phyloP scores from a whole-genome alignment of 2,113 vertebrate genomes.

The Machaerirhynchus nigripectus region DNA sequence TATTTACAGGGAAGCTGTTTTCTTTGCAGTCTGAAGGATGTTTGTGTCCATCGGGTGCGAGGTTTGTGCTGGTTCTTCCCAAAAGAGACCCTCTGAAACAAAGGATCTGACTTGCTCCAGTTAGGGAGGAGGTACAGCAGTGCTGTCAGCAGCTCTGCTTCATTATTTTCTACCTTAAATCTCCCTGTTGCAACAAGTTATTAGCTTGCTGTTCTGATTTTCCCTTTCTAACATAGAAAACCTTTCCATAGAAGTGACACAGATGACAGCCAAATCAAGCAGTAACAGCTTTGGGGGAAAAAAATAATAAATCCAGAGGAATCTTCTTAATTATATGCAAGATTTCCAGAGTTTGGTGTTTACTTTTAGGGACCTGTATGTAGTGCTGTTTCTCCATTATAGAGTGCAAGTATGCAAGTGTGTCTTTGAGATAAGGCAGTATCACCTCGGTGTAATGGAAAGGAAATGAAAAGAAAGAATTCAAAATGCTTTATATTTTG shows the following conservation, averaged over 20 bases:
- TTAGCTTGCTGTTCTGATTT: slow-evolving; percentile 22
- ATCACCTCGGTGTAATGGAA: background rate
- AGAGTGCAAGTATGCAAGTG: slow-evolving; percentile 54
- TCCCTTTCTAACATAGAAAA: background rate
- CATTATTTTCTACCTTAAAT: background rate
- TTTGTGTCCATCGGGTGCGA: background rate
- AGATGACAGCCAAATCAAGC: slow-evolving; percentile 48
- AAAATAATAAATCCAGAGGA: slow-evolving; percentile 20
- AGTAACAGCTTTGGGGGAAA: slow-evolving; percentile 5
- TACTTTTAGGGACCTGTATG: slow-evolving; percentile 48
- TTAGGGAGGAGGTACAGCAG: background rate
- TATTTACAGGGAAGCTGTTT: background rate
- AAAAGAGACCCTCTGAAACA: background rate
- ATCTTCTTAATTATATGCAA: slow-evolving; percentile 45
- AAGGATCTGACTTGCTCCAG: background rate
- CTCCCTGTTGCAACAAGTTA: background rate
- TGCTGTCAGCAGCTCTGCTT: background rate
- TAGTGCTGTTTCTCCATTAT: slow-evolving; percentile 59
- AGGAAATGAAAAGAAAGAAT: slow-evolving; percentile 21
- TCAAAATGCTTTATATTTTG: slow-evolving; percentile 26
- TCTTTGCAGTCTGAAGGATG: background rate
- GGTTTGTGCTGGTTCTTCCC: background rate
- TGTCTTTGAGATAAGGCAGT: slow-evolving; percentile 58
- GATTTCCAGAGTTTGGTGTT: slow-evolving; percentile 42
- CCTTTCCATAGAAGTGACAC: background rate